Evolutionary conservation across 2,888 invertebrate genomes (phyloP).

Genomic region (Macrophya alboannulata): DNA sequence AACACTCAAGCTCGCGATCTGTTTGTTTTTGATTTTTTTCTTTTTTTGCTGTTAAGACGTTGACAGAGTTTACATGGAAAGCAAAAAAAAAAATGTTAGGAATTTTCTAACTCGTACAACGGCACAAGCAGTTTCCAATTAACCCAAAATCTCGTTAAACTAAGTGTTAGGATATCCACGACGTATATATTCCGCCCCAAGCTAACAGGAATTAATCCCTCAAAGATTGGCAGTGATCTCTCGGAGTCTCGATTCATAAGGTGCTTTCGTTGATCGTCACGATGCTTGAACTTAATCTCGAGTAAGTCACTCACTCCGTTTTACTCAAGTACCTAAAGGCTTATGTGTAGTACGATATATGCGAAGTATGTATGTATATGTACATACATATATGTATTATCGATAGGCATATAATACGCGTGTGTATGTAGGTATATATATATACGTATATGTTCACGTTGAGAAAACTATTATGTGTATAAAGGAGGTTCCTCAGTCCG

Average conservation of each 20-base stretch:
- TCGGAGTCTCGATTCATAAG: constrained; percentile 22
- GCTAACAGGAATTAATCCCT: neutral
- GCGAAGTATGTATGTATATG: neutral
- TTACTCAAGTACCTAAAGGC: neutral
- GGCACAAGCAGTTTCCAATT: neutral
- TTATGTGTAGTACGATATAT: neutral
- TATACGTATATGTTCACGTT: neutral
- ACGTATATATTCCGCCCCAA: neutral
- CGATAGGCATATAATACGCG: neutral
- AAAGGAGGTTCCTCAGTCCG: neutral
- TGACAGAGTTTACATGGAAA: neutral
- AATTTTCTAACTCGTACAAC: neutral
- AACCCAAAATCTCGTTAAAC: constrained; percentile 38
- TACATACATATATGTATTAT: neutral
- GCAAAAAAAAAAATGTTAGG: neutral
- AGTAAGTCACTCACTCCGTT: constrained; percentile 15
- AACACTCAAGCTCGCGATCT: neutral
- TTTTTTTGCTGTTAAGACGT: neutral
- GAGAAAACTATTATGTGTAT: constrained; percentile 1
- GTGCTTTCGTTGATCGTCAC: constrained; percentile 26
- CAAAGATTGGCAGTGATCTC: constrained; percentile 51
- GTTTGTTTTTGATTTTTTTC: no score
- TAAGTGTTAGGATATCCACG: neutral
- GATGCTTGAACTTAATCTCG: constrained; percentile 21
- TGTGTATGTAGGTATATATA: neutral